Conservation (phyloP, 2,797 vertebrate genomes). For the Gorsachius magnificus region DNA sequence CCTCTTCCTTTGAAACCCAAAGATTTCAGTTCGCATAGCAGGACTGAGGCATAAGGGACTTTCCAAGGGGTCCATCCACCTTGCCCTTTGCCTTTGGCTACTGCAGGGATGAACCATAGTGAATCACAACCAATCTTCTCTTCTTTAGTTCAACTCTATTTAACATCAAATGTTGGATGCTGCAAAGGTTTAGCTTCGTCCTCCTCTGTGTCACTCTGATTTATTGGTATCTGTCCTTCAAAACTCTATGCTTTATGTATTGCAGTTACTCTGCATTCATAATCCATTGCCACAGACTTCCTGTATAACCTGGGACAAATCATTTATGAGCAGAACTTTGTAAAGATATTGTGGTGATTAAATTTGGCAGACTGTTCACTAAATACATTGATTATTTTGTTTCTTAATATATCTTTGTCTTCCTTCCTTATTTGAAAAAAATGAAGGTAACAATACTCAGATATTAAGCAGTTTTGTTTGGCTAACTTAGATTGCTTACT, state of each 20-base stretch:
- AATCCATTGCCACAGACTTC: background rate
- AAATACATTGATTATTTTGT: background rate
- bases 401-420: background rate
- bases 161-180: background rate
- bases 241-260: background rate
- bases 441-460: background rate
- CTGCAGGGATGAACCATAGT: background rate
- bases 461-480: background rate
- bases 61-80: background rate
- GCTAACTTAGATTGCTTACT: background rate
- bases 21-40: background rate
- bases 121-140: background rate
- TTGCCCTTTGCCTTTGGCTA: background rate
- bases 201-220: background rate
- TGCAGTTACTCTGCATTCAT: background rate
- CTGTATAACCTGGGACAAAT: background rate
- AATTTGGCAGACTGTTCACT: background rate
- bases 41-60: background rate
- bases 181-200: background rate
- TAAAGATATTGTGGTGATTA: background rate
- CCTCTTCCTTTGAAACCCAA: background rate
- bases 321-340: background rate
- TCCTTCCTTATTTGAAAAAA: background rate
- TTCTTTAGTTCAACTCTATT: background rate
- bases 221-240: background rate